Percentiles rank a stretch among this genome's conserved stretches.
Evolutionary conservation across 2,113 vertebrate species (phyloP).

Genomic region (Okapia johnstoni): DNA sequence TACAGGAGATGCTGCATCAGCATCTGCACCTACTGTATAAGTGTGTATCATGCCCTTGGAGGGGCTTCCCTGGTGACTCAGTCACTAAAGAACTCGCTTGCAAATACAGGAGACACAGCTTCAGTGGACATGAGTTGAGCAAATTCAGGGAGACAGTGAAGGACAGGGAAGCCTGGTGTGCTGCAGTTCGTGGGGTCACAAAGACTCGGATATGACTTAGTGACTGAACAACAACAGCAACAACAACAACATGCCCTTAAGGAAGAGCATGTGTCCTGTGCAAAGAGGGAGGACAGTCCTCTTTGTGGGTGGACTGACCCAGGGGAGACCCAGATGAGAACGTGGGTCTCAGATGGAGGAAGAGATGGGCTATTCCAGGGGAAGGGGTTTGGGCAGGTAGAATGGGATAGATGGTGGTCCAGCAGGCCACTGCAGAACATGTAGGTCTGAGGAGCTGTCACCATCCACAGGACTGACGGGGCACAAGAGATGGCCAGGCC

Average conservation of each 20-base stretch:
- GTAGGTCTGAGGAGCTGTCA: too few species aligned
- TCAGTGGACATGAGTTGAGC: background rate
- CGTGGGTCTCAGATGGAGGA: fast-evolving
- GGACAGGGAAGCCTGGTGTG: background rate
- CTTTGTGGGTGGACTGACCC: background rate
- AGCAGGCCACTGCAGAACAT: fast-evolving
- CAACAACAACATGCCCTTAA: background rate
- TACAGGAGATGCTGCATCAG: background rate
- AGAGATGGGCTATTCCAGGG: background rate
- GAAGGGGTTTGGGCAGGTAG: fast-evolving
- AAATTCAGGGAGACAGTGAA: background rate
- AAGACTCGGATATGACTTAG: background rate
- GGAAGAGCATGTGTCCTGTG: fast-evolving
- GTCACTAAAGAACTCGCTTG: background rate
- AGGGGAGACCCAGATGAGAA: background rate
- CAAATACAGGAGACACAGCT: background rate
- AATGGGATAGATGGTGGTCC: fast-evolving
- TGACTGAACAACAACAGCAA: background rate
- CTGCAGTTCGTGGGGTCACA: background rate
- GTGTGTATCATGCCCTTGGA: fast-evolving
- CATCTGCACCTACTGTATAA: fast-evolving
- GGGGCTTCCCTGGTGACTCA: background rate
- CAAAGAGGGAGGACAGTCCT: background rate
- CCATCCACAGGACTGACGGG: fast-evolving
- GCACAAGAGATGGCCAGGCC: background rate